Evolutionary conservation across 2,797 vertebrate species (phyloP).

Genomic region (Alosa sapidissima): DNA sequence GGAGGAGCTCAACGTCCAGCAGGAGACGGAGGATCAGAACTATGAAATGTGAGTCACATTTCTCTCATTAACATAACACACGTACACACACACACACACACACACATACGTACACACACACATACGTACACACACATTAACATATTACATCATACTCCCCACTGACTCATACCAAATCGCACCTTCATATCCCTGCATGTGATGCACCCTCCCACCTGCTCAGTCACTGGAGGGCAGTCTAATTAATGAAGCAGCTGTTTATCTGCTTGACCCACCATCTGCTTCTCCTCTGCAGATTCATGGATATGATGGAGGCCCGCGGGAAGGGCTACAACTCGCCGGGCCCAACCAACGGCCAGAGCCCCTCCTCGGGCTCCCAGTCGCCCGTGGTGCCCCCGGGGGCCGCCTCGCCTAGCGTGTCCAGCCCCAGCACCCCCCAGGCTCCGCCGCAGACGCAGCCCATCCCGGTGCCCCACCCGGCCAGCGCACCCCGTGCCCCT

Average conservation of each 20-base stretch:
- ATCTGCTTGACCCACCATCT: background rate
- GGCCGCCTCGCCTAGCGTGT: slow-evolving; percentile 69
- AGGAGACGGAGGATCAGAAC: slow-evolving; percentile 64
- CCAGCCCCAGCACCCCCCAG: slow-evolving; percentile 76
- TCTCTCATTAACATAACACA: background rate
- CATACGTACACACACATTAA: background rate
- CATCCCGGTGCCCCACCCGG: slow-evolving; percentile 27
- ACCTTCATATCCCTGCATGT: background rate
- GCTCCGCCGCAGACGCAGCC: slow-evolving; percentile 31
- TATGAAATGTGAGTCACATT: slow-evolving; percentile 77
- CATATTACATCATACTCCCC: background rate
- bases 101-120: background rate
- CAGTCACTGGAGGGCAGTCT: background rate
- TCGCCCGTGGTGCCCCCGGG: slow-evolving; percentile 73
- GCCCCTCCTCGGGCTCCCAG: slow-evolving; percentile 80
- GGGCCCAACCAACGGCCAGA: slow-evolving; percentile 71
- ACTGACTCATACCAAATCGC: background rate
- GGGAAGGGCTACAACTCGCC: slow-evolving; percentile 68
- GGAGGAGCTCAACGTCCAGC: slow-evolving; percentile 79
- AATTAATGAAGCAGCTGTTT: background rate
- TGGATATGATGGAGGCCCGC: slow-evolving; percentile 81
- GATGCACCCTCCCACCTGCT: background rate
- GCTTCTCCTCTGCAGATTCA: slow-evolving; percentile 67
- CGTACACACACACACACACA: too few relatives aligned
- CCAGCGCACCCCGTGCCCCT: slow-evolving; percentile 31